Percentiles rank a stretch among this genome's conserved stretches.
Evolutionary conservation across 2,797 vertebrate species (phyloP).

Genomic region (Brachyalestes nurse): DNA sequence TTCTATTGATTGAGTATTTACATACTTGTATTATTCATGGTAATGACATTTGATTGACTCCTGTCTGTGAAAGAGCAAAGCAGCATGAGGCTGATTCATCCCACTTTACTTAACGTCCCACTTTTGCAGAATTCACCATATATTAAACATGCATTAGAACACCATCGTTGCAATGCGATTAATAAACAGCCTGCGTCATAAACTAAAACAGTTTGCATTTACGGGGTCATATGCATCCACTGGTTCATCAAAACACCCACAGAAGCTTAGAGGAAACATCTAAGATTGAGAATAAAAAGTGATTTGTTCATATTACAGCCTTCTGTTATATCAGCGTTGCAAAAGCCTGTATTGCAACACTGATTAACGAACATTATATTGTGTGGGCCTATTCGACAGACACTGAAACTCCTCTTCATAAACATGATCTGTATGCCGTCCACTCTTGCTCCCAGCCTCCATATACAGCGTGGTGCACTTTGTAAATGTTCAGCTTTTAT

Average conservation of each 20-base stretch:
- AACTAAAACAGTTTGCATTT: background rate
- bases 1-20: no score
- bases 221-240: background rate
- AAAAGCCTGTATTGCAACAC: background rate
- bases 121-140: no score
- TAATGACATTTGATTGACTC: no score
- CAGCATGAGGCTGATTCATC: no score
- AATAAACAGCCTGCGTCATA: no score
- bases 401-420: background rate
- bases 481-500: constrained; percentile 19
- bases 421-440: background rate
- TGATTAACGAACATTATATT: background rate
- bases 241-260: no score
- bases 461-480: background rate
- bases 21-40: no score
- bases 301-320: no score
- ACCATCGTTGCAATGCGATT: background rate
- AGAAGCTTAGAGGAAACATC: no score
- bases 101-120: no score
- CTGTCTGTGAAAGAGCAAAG: no score
- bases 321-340: background rate
- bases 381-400: background rate
- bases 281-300: background rate
- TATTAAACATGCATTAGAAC: no score
- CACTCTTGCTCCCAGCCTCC: background rate